Conservation (phyloP, 2,113 vertebrate species). For the Arvicanthis niloticus region DNA sequence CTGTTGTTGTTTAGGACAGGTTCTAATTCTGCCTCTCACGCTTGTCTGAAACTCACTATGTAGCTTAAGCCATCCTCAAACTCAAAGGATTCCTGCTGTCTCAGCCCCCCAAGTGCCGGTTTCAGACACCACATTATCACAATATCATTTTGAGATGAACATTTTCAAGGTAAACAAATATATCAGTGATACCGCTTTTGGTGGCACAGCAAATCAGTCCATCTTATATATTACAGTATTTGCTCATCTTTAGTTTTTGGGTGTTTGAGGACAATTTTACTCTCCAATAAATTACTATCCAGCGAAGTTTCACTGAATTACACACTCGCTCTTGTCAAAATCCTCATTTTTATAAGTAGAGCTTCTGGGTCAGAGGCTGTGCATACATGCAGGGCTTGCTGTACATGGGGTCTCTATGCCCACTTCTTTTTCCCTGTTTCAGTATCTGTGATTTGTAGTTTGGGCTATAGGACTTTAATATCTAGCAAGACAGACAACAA, state of each 20-base stretch:
- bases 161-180: background rate
- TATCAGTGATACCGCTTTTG: background rate
- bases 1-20: background rate
- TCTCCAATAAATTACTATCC: background rate
- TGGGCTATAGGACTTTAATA: background rate
- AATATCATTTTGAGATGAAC: background rate
- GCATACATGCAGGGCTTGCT: background rate
- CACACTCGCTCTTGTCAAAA: background rate
- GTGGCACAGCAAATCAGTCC: background rate
- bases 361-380: background rate
- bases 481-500: background rate
- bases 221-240: background rate
- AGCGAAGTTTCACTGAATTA: background rate
- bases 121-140: background rate
- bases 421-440: background rate
- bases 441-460: background rate
- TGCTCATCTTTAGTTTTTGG: background rate
- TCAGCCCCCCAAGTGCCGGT: background rate
- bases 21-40: background rate
- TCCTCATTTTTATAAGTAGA: background rate
- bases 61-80: background rate
- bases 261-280: background rate
- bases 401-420: background rate
- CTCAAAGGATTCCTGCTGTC: background rate
- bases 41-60: too few relatives aligned